Percentiles rank a stretch among this genome's conserved stretches.
phyloP scores from a whole-genome alignment of 2,113 vertebrate species.

The Actenoides hombroni region DNA sequence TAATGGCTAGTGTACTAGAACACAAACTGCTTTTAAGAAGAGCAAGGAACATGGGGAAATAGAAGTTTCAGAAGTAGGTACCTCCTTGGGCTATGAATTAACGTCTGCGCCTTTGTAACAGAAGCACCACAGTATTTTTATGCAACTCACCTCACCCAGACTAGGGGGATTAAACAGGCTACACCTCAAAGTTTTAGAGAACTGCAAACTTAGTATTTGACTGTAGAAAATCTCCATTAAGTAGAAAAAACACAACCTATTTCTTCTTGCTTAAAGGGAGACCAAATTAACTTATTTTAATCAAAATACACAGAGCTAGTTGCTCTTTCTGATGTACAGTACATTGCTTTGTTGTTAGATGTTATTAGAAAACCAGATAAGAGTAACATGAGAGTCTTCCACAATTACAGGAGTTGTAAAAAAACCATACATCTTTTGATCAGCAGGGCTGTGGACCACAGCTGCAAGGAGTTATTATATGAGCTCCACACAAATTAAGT shows the following conservation, averaged over 20 bases:
- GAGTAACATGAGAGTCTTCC: not conserved
- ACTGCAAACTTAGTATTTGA: not conserved
- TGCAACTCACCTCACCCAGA: not conserved
- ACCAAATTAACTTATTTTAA: not conserved
- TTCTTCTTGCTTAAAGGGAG: not conserved
- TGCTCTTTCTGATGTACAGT: not conserved
- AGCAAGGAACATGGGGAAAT: not conserved
- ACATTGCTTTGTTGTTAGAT: not conserved
- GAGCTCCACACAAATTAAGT: not conserved
- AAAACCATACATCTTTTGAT: not conserved
- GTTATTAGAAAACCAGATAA: not conserved
- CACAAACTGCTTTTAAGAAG: fast-evolving
- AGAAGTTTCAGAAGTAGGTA: not conserved
- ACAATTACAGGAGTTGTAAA: not conserved
- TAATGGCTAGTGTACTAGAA: not conserved
- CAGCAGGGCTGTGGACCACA: not conserved
- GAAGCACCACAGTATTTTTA: not conserved
- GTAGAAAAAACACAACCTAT: not conserved
- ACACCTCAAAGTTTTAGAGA: not conserved
- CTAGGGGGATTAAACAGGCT: not conserved
- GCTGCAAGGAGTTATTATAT: not conserved
- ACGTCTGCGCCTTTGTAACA: not conserved
- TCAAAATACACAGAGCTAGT: not conserved
- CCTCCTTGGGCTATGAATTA: not conserved
- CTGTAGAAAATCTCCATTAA: too few relatives aligned